phyloP scores from a whole-genome alignment of 2,888 invertebrate species.

The Ischnura elegans region DNA sequence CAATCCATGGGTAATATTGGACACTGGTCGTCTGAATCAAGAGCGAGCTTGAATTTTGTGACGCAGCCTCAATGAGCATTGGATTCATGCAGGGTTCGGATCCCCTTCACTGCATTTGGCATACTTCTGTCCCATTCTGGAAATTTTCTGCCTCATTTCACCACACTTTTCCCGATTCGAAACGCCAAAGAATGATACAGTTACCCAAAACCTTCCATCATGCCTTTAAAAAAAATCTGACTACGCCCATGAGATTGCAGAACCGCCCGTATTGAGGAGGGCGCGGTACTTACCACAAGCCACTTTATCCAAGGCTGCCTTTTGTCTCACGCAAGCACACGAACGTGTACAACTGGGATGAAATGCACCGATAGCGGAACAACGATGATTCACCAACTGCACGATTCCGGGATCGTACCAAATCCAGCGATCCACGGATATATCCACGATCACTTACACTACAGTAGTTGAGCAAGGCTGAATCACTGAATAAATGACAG shows the following conservation, averaged over 20 bases:
- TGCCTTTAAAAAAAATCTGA: not conserved
- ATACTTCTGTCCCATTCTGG: not conserved
- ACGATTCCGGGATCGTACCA: not conserved
- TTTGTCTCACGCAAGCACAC: not conserved
- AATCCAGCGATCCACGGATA: not conserved
- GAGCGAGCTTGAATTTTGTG: too few relatives aligned
- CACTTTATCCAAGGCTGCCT: not conserved
- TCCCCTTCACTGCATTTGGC: not conserved
- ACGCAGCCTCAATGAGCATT: not conserved
- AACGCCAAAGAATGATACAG: not conserved
- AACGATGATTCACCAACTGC: not conserved
- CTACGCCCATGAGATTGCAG: slow-evolving; percentile 2
- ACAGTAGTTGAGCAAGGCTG: not conserved
- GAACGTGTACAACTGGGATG: not conserved
- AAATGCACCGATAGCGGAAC: not conserved
- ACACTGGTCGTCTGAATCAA: too few relatives aligned
- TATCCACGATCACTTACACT: not conserved
- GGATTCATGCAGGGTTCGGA: not conserved
- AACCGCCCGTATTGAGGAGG: not conserved
- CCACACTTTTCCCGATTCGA: not conserved
- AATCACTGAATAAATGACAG: too few relatives aligned
- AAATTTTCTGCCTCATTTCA: slow-evolving; percentile 11
- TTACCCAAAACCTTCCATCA: slow-evolving; percentile 13
- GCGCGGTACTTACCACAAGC: slow-evolving; percentile 16
- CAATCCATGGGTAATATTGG: too few relatives aligned